Evolutionary conservation across 1,140 invertebrate genomes (phyloP).

Genomic region (Temnothorax nylanderi): DNA sequence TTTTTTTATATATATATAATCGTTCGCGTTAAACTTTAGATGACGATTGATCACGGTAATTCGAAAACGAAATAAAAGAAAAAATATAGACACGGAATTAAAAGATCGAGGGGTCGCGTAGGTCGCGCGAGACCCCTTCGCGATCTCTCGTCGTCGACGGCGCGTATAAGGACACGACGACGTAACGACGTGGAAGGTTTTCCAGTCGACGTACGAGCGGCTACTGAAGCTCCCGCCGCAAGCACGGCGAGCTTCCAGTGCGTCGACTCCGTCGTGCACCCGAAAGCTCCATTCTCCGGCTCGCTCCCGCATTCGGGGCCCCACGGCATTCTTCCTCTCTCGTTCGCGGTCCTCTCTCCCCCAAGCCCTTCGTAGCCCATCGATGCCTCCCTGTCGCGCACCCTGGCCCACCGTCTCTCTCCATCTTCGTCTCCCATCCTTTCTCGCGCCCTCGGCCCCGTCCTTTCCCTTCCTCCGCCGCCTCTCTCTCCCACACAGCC

Average conservation of each 20-base stretch:
- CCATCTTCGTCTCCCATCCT: background rate
- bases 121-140: constrained; percentile 21
- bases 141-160: constrained; percentile 60
- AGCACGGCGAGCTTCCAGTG: constrained; percentile 83
- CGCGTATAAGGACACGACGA: constrained; percentile 42
- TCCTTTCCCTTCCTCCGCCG: background rate
- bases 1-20: background rate
- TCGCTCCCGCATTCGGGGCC: constrained; percentile 43
- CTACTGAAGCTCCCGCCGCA: constrained; percentile 85
- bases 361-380: constrained; percentile 60
- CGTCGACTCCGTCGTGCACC: constrained; percentile 82
- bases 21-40: background rate
- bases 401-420: constrained; percentile 34
- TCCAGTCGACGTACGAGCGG: constrained; percentile 82
- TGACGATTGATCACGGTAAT: too few species aligned
- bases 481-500: constrained; percentile 61
- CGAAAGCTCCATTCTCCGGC: constrained; percentile 81
- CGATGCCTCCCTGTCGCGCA: constrained; percentile 61
- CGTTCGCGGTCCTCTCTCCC: constrained; percentile 13
- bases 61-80: background rate
- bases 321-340: constrained; percentile 74
- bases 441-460: background rate
- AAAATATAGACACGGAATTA: background rate
- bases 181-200: constrained; percentile 70
- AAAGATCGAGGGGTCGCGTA: background rate